Percentiles rank a stretch among this genome's conserved stretches.
Conservation (phyloP, 2,113 vertebrate species). For the Cyanoderma ruficeps region DNA sequence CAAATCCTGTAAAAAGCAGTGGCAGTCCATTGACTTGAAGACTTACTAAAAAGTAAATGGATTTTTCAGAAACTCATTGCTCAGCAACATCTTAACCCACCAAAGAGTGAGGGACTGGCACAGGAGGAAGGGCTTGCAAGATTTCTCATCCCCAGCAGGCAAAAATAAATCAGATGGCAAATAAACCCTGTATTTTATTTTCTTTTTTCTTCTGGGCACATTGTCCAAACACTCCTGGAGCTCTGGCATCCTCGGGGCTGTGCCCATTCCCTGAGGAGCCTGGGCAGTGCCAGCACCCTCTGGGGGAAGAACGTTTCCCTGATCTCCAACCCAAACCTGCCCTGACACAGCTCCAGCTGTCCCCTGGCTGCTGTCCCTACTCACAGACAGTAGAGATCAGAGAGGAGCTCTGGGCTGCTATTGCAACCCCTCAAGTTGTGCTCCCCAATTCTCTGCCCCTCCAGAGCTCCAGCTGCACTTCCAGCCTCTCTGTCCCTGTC, state of each 20-base stretch:
- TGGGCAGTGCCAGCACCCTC: background rate
- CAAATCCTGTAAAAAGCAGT: background rate
- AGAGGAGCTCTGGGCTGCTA: background rate
- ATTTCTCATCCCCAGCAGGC: background rate
- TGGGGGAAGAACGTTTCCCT: background rate
- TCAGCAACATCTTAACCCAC: background rate
- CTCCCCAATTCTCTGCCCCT: background rate
- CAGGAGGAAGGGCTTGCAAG: background rate
- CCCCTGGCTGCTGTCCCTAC: background rate
- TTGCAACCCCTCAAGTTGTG: fast-evolving
- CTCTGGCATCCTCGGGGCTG: background rate
- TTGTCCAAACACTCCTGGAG: background rate
- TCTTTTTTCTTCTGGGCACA: background rate
- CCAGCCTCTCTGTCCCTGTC: background rate
- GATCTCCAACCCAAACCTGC: fast-evolving
- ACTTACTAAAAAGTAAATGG: background rate
- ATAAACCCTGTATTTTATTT: fast-evolving
- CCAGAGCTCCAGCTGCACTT: background rate
- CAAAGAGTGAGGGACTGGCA: background rate
- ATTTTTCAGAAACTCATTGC: background rate
- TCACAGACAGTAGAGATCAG: background rate
- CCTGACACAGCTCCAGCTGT: background rate
- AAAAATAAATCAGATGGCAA: background rate
- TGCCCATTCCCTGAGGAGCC: background rate
- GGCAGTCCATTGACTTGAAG: background rate